Percentiles rank a stretch among this genome's conserved stretches.
Conservation (phyloP, 2,113 vertebrate species). For the Megaceryle torquata region DNA sequence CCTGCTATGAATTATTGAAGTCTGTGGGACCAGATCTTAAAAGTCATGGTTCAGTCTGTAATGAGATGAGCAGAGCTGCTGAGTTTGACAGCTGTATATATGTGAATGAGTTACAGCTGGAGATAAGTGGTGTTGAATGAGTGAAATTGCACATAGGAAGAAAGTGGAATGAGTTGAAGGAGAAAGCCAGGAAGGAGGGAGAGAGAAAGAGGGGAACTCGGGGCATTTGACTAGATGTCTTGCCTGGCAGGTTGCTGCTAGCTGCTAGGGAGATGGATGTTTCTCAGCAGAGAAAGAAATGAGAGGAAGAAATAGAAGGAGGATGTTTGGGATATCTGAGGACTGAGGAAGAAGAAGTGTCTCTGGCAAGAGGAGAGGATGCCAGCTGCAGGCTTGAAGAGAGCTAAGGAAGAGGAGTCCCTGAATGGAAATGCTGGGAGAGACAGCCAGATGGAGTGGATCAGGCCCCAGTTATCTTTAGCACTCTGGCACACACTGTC, state of each 20-base stretch:
- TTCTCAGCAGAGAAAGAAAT: neutral
- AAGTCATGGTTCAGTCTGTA: neutral
- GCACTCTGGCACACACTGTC: neutral
- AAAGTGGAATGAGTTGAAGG: neutral
- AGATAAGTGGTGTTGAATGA: neutral
- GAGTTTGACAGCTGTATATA: neutral
- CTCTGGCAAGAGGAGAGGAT: neutral
- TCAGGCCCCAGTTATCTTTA: constrained; percentile 22
- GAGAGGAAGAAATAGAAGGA: neutral
- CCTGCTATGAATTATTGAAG: neutral
- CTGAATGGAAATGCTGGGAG: neutral
- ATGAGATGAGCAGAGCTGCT: neutral
- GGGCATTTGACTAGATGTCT: neutral
- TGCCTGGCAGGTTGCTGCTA: neutral
- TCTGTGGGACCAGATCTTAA: neutral
- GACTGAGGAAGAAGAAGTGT: neutral
- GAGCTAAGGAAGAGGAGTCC: neutral
- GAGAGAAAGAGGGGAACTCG: neutral
- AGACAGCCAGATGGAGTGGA: neutral
- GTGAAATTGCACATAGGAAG: neutral
- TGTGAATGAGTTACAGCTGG: neutral
- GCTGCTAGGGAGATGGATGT: neutral
- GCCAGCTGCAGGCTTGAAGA: neutral
- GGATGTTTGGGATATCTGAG: constrained; percentile 31
- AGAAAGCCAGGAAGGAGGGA: neutral